phyloP scores from a whole-genome alignment of 2,888 invertebrate species.

The Polia nebulosa region DNA sequence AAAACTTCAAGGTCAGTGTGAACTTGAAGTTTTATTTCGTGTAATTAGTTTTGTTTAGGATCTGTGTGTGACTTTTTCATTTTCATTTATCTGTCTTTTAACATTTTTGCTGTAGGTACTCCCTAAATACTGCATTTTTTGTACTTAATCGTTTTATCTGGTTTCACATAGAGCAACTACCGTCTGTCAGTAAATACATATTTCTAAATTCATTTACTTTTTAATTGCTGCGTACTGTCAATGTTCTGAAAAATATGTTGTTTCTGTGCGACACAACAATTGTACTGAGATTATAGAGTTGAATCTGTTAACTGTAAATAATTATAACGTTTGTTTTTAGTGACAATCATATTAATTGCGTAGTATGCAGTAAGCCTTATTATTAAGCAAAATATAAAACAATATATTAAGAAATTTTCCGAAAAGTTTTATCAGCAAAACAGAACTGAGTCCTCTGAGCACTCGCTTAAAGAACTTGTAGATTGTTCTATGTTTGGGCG shows the following conservation, averaged over 20 bases:
- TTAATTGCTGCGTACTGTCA: not conserved
- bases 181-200: not conserved
- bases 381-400: not conserved
- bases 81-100: not conserved
- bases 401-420: conserved; percentile 18
- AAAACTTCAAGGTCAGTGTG: conserved; percentile 1
- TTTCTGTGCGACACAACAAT: not conserved
- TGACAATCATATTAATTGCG: not conserved
- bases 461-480: conserved; percentile 35
- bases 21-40: not conserved
- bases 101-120: not conserved
- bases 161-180: not conserved
- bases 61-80: not conserved
- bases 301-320: too few species aligned
- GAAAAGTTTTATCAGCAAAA: conserved; percentile 27
- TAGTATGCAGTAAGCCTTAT: not conserved
- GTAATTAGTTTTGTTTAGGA: not conserved
- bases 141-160: too few species aligned
- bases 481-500: conserved; percentile 28
- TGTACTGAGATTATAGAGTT: too few species aligned
- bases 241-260: too few species aligned
- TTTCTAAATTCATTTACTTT: not conserved
- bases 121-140: too few species aligned
- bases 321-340: not conserved
- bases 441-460: conserved; percentile 31